Evolutionary conservation across 2,888 invertebrate species (phyloP), one percentile per base, ranked within the genome.

Genomic region (Labia minor): DNA sequence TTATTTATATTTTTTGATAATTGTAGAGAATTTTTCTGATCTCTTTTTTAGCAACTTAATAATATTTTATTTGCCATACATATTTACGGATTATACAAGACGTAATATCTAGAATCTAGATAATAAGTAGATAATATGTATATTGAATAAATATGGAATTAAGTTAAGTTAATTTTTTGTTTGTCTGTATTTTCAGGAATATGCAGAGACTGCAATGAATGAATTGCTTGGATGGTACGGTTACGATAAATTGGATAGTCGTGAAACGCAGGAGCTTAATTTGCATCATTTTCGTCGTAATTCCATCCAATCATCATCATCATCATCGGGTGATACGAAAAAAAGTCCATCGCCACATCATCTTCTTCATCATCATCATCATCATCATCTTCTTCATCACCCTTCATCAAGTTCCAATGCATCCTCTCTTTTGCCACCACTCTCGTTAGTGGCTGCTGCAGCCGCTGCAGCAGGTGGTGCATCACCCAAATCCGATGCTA

Each of bases 171-270:
- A 64, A 71, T n/a, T 69, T 67, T 68, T 64, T 66, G 64, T 68
- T 19, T 67, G 62, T 68, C 66, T 69, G 67, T 69, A 26, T 70
- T 82, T 82, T 1, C 80, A 94, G 94, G 91, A 92, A 77, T 94
- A 90, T 78, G 93, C 93, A 3, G 92, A 92, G 77, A 90, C 88
- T 64, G 92, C 93, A 1, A 94, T 94, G 92, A 93, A 92, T 75
- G 93, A 94, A 78, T 81, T 94, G 69, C 82, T 94, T 20, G 92
- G 93, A 62, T 92, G 92, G 90, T 95, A 94, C 79, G 94, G 94
- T 1, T 94, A 93, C 76, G 87, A 86, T 69, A 85, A 84, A 72
- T 81, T 85, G 66, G 88, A 88, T 78, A 81, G 87, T 33, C 78
- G 85, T 65, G 86, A 85, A 74, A 80, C 85, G 8, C 78, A 83